Base-by-base conservation (phyloP, 2,888 invertebrate genomes). In the Aporophyla nigra region DNA sequence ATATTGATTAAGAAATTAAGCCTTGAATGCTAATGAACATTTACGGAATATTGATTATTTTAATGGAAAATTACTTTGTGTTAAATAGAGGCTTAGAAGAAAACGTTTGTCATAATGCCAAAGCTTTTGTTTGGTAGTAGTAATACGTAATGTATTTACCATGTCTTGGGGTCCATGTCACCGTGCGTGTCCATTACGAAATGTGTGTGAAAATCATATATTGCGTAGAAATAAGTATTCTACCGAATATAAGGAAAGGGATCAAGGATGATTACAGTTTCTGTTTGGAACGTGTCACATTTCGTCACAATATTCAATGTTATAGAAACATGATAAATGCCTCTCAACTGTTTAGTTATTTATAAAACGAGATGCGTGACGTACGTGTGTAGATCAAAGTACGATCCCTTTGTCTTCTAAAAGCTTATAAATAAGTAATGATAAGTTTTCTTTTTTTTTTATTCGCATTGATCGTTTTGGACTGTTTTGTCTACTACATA, bases 251-350 rank as follows among this genome's bases (percentile, higher is more conserved):
- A 66, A 66, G 54, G 56, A 71, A 83, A 78, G 69, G 77, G 71
- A 82, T 75, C 85, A 84, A 85, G 82, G 85, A 85, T 70, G 74
- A 74, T 74, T 74, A 82, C 74, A 73, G 74, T 72, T 85, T 71
- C 40, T 74, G 63, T 76, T 63, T 49, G 54, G 56, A 65, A 76
- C 49, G 65, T 76, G 66, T 53, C 27, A 70, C n/a, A 78, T 85
- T 83, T 58, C 71, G 63, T 66, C 59, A 83, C 46, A 62, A 33
- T 24, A 56, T 66, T 78, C 78, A 61, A 71, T 59, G 83, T 73
- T 63, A 56, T 46, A 27, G 24, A 59, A 59, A 51, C 54, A 61
- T 53, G 43, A 43, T 58, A 63, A 61, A 56, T 77, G 53, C 27
- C 53, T 33, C 49, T 76, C 7, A n/a, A 21, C 12, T 68, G 51